These are phyloP conservation scores for Muscidifurax raptorellus DNA, from an alignment of 1,140 invertebrate genomes.

Conservation along the genomic window DNA sequence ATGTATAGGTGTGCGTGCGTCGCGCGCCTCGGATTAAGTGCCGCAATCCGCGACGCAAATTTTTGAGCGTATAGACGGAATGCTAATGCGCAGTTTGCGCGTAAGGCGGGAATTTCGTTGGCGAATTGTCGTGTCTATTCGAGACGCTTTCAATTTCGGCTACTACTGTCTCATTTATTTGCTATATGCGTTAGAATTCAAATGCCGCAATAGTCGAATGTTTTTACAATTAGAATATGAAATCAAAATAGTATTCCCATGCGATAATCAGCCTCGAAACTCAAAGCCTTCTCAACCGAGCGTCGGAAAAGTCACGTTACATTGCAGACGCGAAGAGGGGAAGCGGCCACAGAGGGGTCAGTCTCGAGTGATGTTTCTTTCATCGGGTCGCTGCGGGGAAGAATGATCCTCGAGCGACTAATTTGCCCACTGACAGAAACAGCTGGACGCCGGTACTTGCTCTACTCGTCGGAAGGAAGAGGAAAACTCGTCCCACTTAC, in stretches of 20 bases:
- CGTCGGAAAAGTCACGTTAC: neutral
- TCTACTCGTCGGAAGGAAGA: neutral
- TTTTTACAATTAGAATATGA: too few relatives aligned
- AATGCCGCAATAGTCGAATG: too few relatives aligned
- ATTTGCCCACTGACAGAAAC: constrained; percentile 27
- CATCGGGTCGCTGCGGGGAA: neutral
- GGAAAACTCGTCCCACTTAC: neutral
- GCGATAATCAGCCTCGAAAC: too few relatives aligned
- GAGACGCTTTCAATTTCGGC: too few relatives aligned
- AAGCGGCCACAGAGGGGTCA: constrained; percentile 1
- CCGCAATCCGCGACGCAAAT: neutral
- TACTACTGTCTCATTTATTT: too few relatives aligned
- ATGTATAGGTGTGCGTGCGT: neutral
- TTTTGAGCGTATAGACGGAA: neutral
- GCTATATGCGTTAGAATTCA: too few relatives aligned
- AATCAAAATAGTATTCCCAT: too few relatives aligned
- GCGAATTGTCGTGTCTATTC: neutral
- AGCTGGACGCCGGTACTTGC: neutral
- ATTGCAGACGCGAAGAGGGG: neutral
- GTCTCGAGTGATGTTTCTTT: constrained; percentile 25
- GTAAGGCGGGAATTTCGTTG: neutral
- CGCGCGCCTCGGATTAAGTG: too few relatives aligned
- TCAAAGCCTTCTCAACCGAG: neutral
- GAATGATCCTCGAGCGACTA: constrained; percentile 10
- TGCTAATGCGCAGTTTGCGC: neutral